Evolutionary conservation across 2,113 vertebrate species (phyloP).

Genomic region (Progne subis): DNA sequence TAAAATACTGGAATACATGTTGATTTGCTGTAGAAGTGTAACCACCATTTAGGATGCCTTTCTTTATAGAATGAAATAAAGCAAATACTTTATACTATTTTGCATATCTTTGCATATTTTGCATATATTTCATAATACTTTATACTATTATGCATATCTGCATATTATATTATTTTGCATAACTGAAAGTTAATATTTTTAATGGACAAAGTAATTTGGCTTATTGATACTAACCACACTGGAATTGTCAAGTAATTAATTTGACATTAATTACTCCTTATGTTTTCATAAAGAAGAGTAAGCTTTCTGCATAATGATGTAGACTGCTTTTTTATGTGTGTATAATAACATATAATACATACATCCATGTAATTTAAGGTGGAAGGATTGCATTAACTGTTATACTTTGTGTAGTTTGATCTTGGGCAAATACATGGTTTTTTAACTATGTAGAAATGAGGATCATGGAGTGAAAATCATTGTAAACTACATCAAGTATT

Average conservation of each 20-base stretch:
- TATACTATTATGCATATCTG: background rate
- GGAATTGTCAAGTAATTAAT: background rate
- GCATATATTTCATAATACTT: too few species aligned
- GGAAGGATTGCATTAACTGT: background rate
- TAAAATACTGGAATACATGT: background rate
- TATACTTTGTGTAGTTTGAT: background rate
- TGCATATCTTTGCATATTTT: too few species aligned
- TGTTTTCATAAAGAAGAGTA: background rate
- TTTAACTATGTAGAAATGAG: background rate
- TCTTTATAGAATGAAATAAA: background rate
- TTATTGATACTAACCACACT: background rate
- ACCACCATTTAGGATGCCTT: background rate
- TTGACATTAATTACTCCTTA: background rate
- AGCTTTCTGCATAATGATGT: background rate
- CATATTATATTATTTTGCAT: background rate
- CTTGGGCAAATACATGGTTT: background rate
- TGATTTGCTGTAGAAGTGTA: background rate
- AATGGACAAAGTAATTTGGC: background rate
- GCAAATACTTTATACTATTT: too few species aligned
- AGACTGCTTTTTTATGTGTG: background rate
- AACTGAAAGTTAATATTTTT: background rate
- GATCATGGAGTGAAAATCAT: background rate
- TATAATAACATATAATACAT: background rate
- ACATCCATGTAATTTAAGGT: background rate
- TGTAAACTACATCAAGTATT: background rate